Conservation (phyloP, 2,113 vertebrate genomes). For the Terrapene triunguis region DNA sequence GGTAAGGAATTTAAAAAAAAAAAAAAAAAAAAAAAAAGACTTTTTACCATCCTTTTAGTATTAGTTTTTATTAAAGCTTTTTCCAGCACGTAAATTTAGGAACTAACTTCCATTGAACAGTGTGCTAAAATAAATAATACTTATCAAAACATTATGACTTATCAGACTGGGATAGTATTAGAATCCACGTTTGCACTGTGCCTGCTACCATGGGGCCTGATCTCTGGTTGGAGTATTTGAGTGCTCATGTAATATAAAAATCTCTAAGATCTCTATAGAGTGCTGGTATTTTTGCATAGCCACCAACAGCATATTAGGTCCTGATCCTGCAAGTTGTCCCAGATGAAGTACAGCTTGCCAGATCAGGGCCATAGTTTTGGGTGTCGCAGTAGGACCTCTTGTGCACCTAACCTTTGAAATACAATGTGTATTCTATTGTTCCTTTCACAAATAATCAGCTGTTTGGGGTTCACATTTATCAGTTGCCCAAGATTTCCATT, state of each 20-base stretch:
- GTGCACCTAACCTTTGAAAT: neutral
- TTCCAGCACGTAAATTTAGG: slow-evolving; percentile 45
- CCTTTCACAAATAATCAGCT: neutral
- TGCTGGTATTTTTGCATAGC: neutral
- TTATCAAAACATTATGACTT: neutral
- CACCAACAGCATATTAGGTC: rapidly evolving
- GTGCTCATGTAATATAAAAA: rapidly evolving
- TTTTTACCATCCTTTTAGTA: neutral
- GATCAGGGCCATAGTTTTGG: neutral
- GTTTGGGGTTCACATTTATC: neutral
- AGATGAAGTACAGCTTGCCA: neutral
- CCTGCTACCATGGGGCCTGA: neutral
- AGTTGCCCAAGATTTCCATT: neutral
- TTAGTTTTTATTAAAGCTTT: slow-evolving; percentile 28
- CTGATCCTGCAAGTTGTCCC: neutral
- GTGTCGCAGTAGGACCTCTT: neutral
- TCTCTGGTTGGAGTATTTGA: neutral
- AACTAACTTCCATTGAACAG: neutral
- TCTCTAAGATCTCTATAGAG: rapidly evolving
- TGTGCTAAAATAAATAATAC: neutral
- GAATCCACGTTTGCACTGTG: neutral
- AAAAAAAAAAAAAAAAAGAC: neutral
- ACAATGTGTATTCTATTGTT: neutral
- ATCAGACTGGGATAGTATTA: neutral
- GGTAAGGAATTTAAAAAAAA: neutral